Percentiles rank a stretch among this genome's conserved stretches.
Evolutionary conservation across 2,888 invertebrate genomes (phyloP).

Genomic region (Sinhomidia bicolor): DNA sequence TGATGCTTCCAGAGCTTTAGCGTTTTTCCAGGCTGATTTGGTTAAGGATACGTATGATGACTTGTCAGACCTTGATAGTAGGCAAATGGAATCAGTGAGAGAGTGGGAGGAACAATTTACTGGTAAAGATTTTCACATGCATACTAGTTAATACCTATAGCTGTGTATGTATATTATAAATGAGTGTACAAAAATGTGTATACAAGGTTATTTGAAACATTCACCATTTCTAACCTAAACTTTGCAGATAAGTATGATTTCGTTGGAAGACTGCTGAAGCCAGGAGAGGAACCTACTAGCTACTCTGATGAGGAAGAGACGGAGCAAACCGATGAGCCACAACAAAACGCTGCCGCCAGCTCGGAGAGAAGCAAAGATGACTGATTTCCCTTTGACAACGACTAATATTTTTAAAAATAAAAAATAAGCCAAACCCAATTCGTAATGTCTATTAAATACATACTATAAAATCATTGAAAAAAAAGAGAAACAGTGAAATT

Average conservation of each 20-base stretch:
- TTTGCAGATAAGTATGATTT: slow-evolving; percentile 94
- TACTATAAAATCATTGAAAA: background rate
- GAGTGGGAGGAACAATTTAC: slow-evolving; percentile 99
- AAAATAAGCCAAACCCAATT: background rate
- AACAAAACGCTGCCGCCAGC: background rate
- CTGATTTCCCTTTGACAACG: slow-evolving; percentile 70
- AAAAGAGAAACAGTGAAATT: background rate
- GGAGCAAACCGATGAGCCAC: slow-evolving; percentile 82
- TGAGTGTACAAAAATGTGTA: too few species aligned
- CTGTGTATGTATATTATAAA: background rate
- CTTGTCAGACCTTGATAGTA: slow-evolving; percentile 93
- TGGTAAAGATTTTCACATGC: slow-evolving; percentile 88
- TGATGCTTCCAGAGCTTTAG: slow-evolving; percentile 97
- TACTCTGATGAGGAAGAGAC: slow-evolving; percentile 95
- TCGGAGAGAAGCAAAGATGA: slow-evolving; percentile 81
- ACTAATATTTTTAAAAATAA: slow-evolving; percentile 53
- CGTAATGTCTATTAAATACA: slow-evolving; percentile 7
- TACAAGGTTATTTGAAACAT: too few species aligned
- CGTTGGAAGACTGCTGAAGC: slow-evolving; percentile 94
- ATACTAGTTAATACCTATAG: background rate
- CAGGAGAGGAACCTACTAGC: slow-evolving; percentile 93
- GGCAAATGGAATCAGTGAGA: slow-evolving; percentile 96
- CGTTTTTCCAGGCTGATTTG: slow-evolving; percentile 93
- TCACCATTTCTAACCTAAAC: background rate
- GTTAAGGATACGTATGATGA: slow-evolving; percentile 96